Conservation (phyloP, 1,140 invertebrate species). For the Anoplolepis gracilipes region DNA sequence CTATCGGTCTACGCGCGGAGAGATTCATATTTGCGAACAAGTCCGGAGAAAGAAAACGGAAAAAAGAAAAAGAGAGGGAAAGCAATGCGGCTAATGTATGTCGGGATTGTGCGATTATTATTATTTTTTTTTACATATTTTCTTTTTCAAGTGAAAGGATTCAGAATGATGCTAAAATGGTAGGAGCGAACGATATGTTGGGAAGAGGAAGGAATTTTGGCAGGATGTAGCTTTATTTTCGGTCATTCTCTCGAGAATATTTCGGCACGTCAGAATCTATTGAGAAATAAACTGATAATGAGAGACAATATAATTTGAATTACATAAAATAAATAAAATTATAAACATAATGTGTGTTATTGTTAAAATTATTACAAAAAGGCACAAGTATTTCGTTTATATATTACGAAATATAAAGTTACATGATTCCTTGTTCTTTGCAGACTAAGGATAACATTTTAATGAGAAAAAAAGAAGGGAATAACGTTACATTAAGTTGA, state of each 20-base stretch:
- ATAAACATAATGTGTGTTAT: too few species aligned
- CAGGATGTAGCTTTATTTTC: not conserved
- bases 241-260: not conserved
- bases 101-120: not conserved
- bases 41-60: not conserved
- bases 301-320: too few species aligned
- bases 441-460: not conserved
- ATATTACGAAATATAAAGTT: not conserved
- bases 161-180: not conserved
- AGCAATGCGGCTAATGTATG: not conserved
- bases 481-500: conserved; percentile 9
- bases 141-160: not conserved
- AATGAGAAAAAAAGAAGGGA: not conserved
- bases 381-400: too few species aligned
- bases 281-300: too few species aligned
- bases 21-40: not conserved
- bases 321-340: too few species aligned
- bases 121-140: not conserved
- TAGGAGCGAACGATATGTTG: not conserved
- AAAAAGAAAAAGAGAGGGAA: not conserved
- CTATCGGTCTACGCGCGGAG: not conserved
- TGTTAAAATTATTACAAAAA: too few species aligned
- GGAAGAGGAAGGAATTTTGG: not conserved
- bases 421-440: not conserved
- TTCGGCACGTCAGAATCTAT: too few species aligned